Evolutionary conservation across 2,113 vertebrate genomes (phyloP), one percentile per base, ranked within the genome.

Genomic region (Phylloscopus whistleri): DNA sequence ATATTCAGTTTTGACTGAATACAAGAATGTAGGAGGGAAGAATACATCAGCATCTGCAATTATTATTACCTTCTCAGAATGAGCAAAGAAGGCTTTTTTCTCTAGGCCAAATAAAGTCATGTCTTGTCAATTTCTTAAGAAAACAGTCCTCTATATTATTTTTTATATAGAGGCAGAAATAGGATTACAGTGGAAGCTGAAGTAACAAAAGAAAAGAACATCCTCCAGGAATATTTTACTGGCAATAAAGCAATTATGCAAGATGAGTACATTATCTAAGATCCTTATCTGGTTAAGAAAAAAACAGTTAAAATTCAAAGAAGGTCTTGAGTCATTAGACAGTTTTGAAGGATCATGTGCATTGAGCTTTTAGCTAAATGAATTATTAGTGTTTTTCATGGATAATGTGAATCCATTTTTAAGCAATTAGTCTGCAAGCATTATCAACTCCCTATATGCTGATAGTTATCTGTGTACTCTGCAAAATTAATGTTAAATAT

Each of bases 251-350:
- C 51, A 96, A 91, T 72, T 91, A 72, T 43, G 49, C 56, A 96
- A 84, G 53, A 78, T 56, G 88, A 93, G 80, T 30, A 16, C 46
- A 83, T 86, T 87, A 70, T 53, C 74, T 84, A 64, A 84, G 48
- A 90, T 75, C 16, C 49, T 78, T 72, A 92, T 82, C 84, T 90
- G 59, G 39, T 89, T 90, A 88, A 82, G 44, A 67, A 59, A 62
- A 92, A 90, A 94, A 43, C 15, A 73, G 13, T 9, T 84, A 46
- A 83, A 92, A 96, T 90, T 89, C 77, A 92, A 95, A 92, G 48
- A 35, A 27, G 8, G 58, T 41, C 46, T 80, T 87, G 83, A 92
- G 68, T 74, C 85, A 83, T 89, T 35, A 46, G 69, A 68, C 60
- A 80, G 24, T 80, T 95, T 59, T 88, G 85, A 86, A 94, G 39